A percentile compares a stretch with the other conserved stretches of the same genome.
Evolutionary conservation across 2,888 invertebrate genomes (phyloP).

Genomic region (Orthonevra nobilis): DNA sequence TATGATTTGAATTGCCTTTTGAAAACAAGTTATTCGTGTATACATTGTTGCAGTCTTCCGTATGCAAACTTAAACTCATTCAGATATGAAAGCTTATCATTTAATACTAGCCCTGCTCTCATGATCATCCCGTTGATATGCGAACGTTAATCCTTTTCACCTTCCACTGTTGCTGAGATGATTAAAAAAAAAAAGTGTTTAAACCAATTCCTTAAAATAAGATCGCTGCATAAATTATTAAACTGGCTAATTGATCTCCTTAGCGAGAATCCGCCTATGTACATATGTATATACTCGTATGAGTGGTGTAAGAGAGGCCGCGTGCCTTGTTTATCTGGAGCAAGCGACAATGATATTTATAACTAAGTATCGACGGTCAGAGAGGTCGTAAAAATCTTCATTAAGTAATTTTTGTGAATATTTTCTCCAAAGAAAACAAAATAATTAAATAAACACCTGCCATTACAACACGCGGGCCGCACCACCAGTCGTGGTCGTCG

Average conservation of each 20-base stretch:
- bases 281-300: too few relatives aligned
- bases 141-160: slow-evolving; percentile 1
- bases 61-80: too few relatives aligned
- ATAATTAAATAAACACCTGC: slow-evolving; percentile 71
- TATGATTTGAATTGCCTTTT: too few relatives aligned
- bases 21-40: too few relatives aligned
- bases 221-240: slow-evolving; percentile 48
- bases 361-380: slow-evolving; percentile 49
- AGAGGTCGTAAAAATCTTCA: slow-evolving; percentile 63
- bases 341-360: slow-evolving; percentile 56
- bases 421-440: slow-evolving; percentile 59
- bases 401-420: slow-evolving; percentile 63
- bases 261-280: slow-evolving; percentile 11
- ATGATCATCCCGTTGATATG: slow-evolving; percentile 28
- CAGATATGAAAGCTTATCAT: too few relatives aligned
- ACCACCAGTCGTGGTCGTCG: slow-evolving; percentile 4
- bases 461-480: slow-evolving; percentile 51
- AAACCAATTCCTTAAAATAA: slow-evolving; percentile 15
- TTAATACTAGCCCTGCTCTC: too few relatives aligned
- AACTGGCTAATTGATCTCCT: slow-evolving; percentile 50
- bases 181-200: slow-evolving; percentile 1
- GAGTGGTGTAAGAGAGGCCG: slow-evolving; percentile 55
- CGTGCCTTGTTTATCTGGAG: slow-evolving; percentile 34
- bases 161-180: neutral
- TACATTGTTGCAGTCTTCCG: too few relatives aligned